phyloP scores from a whole-genome alignment of 2,888 invertebrate genomes.

The Eudasyphora cyanicolor region DNA sequence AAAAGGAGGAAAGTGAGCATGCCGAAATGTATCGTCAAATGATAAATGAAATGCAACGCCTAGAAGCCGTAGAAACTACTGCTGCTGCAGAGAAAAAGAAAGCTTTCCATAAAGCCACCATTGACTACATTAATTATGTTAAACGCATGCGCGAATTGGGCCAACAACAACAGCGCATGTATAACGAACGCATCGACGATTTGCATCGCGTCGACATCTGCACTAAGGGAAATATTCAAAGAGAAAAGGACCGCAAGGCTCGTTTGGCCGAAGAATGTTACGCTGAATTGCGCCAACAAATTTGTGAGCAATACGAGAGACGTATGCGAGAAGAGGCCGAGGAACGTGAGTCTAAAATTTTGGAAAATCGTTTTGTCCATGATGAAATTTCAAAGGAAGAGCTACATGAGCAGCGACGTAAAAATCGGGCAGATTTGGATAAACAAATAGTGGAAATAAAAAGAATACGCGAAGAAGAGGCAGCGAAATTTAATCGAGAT shows the following conservation, averaged over 20 bases:
- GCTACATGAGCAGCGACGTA: conserved; percentile 65
- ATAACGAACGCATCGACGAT: conserved; percentile 71
- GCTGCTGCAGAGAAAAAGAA: conserved; percentile 64
- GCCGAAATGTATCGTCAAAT: conserved; percentile 71
- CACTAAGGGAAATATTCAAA: conserved; percentile 71
- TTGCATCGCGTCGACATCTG: conserved; percentile 71
- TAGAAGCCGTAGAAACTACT: conserved; percentile 69
- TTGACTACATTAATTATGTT: conserved; percentile 73
- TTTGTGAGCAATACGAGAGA: conserved; percentile 73
- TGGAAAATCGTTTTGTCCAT: conserved; percentile 74
- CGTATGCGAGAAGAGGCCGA: conserved; percentile 70
- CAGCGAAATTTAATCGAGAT: conserved; percentile 68
- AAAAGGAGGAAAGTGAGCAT: conserved; percentile 64
- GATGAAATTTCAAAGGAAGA: conserved; percentile 67
- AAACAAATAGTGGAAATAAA: conserved; percentile 72
- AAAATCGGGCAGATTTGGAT: conserved; percentile 69
- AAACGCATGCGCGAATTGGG: conserved; percentile 71
- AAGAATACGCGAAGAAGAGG: conserved; percentile 70
- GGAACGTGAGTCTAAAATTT: conserved; percentile 72
- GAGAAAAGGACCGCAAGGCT: conserved; percentile 68
- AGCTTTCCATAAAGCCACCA: conserved; percentile 69
- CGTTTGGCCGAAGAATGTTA: conserved; percentile 70
- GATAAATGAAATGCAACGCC: conserved; percentile 69
- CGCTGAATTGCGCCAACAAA: conserved; percentile 71
- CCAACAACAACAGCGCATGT: conserved; percentile 69